Evolutionary conservation across 1,140 invertebrate species (phyloP), one percentile per base, ranked within the genome.

Genomic region (Papilio helenus): DNA sequence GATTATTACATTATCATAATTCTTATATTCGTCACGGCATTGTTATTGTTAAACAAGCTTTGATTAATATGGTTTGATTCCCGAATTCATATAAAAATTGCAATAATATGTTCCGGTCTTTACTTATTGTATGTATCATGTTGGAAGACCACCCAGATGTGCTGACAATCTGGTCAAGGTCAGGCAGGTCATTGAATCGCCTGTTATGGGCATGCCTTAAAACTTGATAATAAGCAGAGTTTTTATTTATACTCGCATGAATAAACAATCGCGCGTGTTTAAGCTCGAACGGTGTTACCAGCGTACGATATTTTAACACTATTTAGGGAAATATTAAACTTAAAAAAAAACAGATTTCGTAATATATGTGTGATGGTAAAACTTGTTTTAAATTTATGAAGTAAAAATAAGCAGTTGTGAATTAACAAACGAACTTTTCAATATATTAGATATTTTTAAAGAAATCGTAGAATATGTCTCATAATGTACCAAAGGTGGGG

Each of bases 1-100:
- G 71, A 71, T 76, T 49, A 79, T 77, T 20, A 26, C 55, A 68
- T 18, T 76, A 44, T n/a, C 18, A 18, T 18, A n/a, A n/a, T n/a
- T n/a, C n/a, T n/a, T n/a, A n/a, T n/a, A n/a, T n/a, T n/a, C n/a
- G n/a, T 34, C 34, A 29, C 29, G 29, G 3, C 29, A 29, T 29
- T 29, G 4, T 34, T 34, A 39, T 39, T 39, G 34, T 39, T 39
- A 46, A 46, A 14, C 44, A 46, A 46, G 44, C 44, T 7, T 39
- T 39, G 34, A 39, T 39, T 39, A 39, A 5, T 39, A 39, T 39
- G 34, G 3, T 39, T 8, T 39, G 34, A 39, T 39, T 39, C 7
- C 5, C 7, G 34, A 39, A 4, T 34, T 34, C 0, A 46, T 46
- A 46, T 46, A 46, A 46, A 46, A 46, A 46, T 3, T 0, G 2